Conservation (phyloP, 2,888 invertebrate genomes). For the Stenichneumon culpator region DNA sequence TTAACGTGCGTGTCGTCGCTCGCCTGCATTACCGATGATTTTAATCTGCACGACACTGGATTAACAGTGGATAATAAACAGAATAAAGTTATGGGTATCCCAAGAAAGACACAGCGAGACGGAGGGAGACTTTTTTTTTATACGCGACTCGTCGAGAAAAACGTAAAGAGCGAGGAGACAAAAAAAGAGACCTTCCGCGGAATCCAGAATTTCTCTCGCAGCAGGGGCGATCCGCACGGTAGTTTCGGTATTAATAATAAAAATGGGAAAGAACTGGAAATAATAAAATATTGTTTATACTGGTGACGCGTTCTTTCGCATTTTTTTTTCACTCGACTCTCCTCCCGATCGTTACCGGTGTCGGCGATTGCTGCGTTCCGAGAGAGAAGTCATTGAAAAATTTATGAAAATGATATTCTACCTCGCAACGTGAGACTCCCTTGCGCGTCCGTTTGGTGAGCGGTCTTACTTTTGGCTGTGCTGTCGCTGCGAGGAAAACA, state of each 20-base stretch:
- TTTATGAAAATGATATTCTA: slow-evolving; percentile 17
- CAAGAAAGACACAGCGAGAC: not conserved
- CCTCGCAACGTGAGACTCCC: not conserved
- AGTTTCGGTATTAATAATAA: slow-evolving; percentile 3
- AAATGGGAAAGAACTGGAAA: slow-evolving; percentile 12
- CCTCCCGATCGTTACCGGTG: slow-evolving; percentile 8
- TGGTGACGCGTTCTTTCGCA: not conserved
- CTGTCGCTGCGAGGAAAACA: not conserved
- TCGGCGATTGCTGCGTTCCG: not conserved
- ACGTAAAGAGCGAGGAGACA: not conserved
- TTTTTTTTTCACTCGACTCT: not conserved
- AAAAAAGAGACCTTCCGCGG: not conserved
- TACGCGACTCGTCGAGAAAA: not conserved
- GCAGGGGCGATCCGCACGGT: not conserved
- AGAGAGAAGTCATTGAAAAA: not conserved
- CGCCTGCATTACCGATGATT: not conserved
- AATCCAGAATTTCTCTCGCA: slow-evolving; percentile 12
- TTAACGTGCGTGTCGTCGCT: not conserved
- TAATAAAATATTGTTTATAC: slow-evolving; percentile 18
- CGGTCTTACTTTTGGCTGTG: not conserved
- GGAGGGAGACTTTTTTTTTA: not conserved
- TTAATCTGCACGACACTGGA: slow-evolving; percentile 1
- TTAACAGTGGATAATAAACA: slow-evolving; percentile 3
- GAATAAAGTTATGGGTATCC: not conserved
- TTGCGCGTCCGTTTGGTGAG: not conserved